A percentile compares a stretch with the other conserved stretches of the same genome.
These are phyloP conservation scores for Cryptoprocta ferox DNA, from an alignment of 2,797 vertebrate genomes.

Conservation along the genomic window DNA sequence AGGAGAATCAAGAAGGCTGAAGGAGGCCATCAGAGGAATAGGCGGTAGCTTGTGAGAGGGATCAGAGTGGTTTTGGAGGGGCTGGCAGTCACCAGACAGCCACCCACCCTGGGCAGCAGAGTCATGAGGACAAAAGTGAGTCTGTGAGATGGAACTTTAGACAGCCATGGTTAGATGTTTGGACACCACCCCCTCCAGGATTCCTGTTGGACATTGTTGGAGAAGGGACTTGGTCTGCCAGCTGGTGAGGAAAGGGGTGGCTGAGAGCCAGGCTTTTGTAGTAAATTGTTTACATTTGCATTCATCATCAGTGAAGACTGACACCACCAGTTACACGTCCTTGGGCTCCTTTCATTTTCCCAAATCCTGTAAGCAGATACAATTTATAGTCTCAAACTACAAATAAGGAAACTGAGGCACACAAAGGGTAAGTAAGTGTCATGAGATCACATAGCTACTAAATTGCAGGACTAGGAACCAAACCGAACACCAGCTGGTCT, in stretches of 20 bases:
- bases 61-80: not conserved
- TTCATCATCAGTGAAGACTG: not conserved
- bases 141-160: not conserved
- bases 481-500: too few relatives aligned
- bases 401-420: not conserved
- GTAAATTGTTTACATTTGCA: not conserved
- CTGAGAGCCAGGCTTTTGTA: not conserved
- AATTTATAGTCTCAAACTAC: not conserved
- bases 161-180: not conserved
- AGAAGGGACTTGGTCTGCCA: not conserved
- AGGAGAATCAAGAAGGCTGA: not conserved
- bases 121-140: not conserved
- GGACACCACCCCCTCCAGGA: not conserved
- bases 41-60: not conserved
- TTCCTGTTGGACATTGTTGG: not conserved
- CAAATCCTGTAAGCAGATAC: not conserved
- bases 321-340: not conserved
- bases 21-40: not conserved
- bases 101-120: not conserved
- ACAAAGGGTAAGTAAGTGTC: not conserved
- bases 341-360: not conserved
- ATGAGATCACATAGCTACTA: constrained; percentile 2
- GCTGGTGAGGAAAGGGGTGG: not conserved
- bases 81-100: not conserved
- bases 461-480: not conserved